Percentiles rank a stretch among this genome's conserved stretches.
These are phyloP conservation scores for Cremastinae sp. DNA, from an alignment of 2,888 invertebrate genomes.

Conservation along the genomic window DNA sequence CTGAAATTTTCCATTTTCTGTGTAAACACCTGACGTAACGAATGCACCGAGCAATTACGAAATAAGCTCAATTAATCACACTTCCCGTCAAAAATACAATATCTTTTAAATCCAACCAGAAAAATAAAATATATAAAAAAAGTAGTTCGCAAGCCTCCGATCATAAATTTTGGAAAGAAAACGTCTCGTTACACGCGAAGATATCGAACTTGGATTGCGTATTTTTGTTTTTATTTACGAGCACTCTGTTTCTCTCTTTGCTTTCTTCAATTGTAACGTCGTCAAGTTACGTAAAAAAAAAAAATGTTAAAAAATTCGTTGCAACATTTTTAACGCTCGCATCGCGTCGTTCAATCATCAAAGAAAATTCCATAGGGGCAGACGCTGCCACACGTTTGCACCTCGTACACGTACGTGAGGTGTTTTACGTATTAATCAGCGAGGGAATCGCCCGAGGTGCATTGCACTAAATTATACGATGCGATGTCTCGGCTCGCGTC, in stretches of 20 bases:
- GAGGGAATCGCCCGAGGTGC: constrained; percentile 32
- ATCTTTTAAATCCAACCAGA: no score
- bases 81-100: background rate
- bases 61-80: background rate
- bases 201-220: constrained; percentile 52
- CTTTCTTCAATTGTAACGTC: constrained; percentile 38
- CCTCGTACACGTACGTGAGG: background rate
- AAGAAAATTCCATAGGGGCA: constrained; percentile 18
- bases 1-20: background rate
- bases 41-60: background rate
- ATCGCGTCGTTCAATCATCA: constrained; percentile 33
- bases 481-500: constrained; percentile 20
- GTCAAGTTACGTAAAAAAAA: constrained; percentile 65
- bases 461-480: constrained; percentile 40
- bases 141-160: constrained; percentile 23
- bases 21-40: no score
- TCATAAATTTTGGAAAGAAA: constrained; percentile 50
- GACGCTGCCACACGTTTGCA: constrained; percentile 16
- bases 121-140: no score
- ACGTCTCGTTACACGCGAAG: constrained; percentile 49
- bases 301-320: constrained; percentile 27
- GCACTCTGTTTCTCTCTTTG: constrained; percentile 10
- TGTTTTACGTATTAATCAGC: constrained; percentile 28
- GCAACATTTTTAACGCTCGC: constrained; percentile 20
- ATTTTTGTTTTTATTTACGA: constrained; percentile 46